Evolutionary conservation across 2,797 vertebrate species (phyloP).

Genomic region (Myripristis murdjan): DNA sequence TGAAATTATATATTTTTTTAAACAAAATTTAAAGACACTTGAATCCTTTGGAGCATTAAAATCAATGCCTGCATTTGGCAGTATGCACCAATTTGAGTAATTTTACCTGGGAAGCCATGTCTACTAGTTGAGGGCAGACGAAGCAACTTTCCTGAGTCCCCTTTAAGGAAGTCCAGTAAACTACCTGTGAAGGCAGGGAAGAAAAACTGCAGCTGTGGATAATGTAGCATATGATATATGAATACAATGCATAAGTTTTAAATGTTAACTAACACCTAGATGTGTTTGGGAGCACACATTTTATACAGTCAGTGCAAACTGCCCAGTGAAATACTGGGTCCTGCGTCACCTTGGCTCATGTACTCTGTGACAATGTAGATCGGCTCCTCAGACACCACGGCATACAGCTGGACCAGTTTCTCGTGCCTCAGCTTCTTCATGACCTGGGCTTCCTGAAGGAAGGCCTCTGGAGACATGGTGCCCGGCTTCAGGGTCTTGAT

Average conservation of each 20-base stretch:
- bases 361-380: conserved; percentile 98
- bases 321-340: not conserved
- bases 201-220: not conserved
- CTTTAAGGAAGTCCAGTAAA: conserved; percentile 96
- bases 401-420: conserved; percentile 96
- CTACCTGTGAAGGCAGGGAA: conserved; percentile 85
- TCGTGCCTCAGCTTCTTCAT: conserved; percentile 98
- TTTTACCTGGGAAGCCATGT: conserved; percentile 96
- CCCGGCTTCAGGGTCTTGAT: conserved; percentile 97
- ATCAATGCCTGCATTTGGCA: not conserved
- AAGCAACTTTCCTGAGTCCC: conserved; percentile 94
- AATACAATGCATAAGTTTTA: not conserved
- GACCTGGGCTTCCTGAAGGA: conserved; percentile 97
- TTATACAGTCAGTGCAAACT: not conserved
- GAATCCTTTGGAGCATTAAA: no score
- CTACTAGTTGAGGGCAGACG: conserved; percentile 96
- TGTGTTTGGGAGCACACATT: not conserved
- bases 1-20: no score
- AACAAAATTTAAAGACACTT: no score
- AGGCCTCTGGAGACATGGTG: conserved; percentile 97
- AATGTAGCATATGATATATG: not conserved
- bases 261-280: no score
- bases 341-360: conserved; percentile 93
- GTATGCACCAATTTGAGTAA: no score
- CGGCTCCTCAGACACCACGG: conserved; percentile 96